Percentiles rank a stretch among this genome's conserved stretches.
Evolutionary conservation across 2,797 vertebrate species (phyloP).

Genomic region (Margarornis squamiger): DNA sequence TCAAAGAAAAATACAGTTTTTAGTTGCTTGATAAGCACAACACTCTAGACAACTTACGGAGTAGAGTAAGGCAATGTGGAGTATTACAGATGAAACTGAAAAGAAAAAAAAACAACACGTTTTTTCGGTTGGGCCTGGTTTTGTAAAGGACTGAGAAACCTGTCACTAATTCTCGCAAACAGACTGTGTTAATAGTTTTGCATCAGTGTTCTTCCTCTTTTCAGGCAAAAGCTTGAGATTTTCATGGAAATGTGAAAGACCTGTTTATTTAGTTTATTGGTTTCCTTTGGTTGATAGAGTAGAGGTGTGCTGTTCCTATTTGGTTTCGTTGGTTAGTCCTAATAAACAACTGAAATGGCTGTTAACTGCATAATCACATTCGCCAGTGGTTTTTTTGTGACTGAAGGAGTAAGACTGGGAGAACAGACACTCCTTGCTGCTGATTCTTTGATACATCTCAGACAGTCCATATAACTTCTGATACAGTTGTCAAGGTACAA

Average conservation of each 20-base stretch:
- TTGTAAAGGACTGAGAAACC: neutral
- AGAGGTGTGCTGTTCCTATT: neutral
- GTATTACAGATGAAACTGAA: neutral
- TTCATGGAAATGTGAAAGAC: neutral
- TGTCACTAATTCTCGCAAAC: neutral
- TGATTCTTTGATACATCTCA: neutral
- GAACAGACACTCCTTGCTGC: neutral
- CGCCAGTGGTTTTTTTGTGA: neutral
- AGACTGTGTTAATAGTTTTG: neutral
- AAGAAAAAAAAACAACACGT: neutral
- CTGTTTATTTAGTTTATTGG: neutral
- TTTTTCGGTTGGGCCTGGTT: neutral
- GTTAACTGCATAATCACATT: rapidly evolving
- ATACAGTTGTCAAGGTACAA: neutral
- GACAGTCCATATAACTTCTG: rapidly evolving
- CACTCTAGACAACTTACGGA: rapidly evolving
- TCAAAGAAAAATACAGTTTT: neutral
- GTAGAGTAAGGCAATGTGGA: rapidly evolving
- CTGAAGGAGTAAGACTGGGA: neutral
- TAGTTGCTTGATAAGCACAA: neutral
- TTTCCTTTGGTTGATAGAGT: neutral
- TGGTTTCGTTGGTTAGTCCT: neutral
- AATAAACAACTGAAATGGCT: neutral
- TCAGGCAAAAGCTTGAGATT: neutral
- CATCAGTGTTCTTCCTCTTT: neutral